Percentiles rank a stretch among this genome's conserved stretches.
Evolutionary conservation across 2,797 vertebrate species (phyloP).

Genomic region (Phoxinus dragarum): DNA sequence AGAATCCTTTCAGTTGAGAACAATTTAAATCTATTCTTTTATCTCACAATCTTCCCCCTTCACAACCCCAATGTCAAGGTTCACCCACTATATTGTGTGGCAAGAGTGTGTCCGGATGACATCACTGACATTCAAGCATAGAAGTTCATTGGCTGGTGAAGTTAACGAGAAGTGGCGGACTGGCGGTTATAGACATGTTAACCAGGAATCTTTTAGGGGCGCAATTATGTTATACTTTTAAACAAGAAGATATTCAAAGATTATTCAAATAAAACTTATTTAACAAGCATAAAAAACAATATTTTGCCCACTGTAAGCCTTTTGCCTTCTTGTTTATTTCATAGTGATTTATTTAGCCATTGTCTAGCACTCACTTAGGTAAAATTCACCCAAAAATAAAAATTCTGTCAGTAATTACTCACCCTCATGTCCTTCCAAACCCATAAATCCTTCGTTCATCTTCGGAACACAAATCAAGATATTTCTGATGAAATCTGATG

Average conservation of each 20-base stretch:
- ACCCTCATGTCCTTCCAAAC: no score
- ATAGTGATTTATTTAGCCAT: neutral
- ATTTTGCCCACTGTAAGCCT: no score
- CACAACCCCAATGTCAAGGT: slow-evolving; percentile 19
- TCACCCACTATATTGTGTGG: neutral
- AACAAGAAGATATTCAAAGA: neutral
- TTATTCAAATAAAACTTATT: neutral
- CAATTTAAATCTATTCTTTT: slow-evolving; percentile 47
- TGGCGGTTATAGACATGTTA: neutral
- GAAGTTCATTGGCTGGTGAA: neutral
- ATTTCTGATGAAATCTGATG: no score
- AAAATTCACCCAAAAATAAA: neutral
- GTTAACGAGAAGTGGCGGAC: neutral
- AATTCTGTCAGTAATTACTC: no score
- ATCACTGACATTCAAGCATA: slow-evolving; percentile 26
- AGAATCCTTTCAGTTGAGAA: slow-evolving; percentile 41
- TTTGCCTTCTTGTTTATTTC: neutral
- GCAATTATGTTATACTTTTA: neutral
- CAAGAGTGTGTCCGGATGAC: slow-evolving; percentile 22
- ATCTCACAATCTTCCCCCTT: slow-evolving; percentile 36
- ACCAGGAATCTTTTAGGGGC: neutral
- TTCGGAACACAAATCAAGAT: no score
- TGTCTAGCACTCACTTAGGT: neutral
- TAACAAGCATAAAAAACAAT: neutral
- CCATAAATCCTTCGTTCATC: no score